Evolutionary conservation across 2,113 vertebrate species (phyloP), one percentile per base, ranked within the genome.

Genomic region (Aramus guarauna): DNA sequence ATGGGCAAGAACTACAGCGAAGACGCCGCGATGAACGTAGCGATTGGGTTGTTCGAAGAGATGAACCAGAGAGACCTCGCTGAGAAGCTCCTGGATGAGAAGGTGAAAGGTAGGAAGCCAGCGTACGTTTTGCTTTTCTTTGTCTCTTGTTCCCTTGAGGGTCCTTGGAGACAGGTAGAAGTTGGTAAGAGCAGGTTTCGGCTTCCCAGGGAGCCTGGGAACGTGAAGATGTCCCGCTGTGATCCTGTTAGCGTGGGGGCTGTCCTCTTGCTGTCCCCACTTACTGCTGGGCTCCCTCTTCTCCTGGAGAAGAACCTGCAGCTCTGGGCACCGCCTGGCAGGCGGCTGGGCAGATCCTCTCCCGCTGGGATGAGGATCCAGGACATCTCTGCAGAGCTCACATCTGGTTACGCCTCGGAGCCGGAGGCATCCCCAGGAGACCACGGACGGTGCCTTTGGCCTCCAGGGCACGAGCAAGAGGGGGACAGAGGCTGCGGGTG

Each of bases 221-320:
- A 34, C n/a, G 41, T 0, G 0, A 13, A 32, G n/a, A 6, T 55
- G 73, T 66, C 59, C 79, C 1, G 0, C 64, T n/a, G 43, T 29
- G 37, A 26, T 45, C 3, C 23, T 30, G 2, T 41, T 5, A 19
- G 64, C 2, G 8, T 20, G 45, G 43, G n/a, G 64, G 32, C 26
- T 72, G 58, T 48, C 26, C 21, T 55, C 48, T 69, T 63, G 39
- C 32, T 43, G 30, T 50, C 73, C n/a, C 21, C 64, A 9, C 36
- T n/a, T 41, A 30, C 24, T 84, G 56, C 18, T 0, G 1, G 10
- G 36, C 22, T 58, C 66, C 36, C 9, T 11, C 47, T n/a, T 60
- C 50, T 43, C 36, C 81, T 24, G 22, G 37, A 66, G 36, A 32
- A 75, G 53, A 68, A 19, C 41, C n/a, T n/a, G 9, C 26, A 9